Percentiles rank a stretch among this genome's conserved stretches.
Conservation (phyloP, 2,113 vertebrate species). For the Oplegnathus fasciatus region DNA sequence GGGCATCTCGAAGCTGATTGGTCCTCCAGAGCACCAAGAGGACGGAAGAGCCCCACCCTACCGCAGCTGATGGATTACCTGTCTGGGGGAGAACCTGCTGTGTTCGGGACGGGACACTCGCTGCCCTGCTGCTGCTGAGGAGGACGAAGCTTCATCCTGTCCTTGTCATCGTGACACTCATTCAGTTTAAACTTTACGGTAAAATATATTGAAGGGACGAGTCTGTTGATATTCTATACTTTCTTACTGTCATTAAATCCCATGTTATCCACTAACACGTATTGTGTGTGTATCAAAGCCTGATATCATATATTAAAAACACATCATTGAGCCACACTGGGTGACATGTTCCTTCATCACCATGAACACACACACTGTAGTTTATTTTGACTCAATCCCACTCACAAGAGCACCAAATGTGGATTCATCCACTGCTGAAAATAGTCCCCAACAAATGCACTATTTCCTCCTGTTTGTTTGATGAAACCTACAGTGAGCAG, state of each 20-base stretch:
- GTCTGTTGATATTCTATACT: too few species aligned
- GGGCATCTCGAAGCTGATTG: slow-evolving; percentile 40
- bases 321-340: too few species aligned
- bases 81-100: slow-evolving; percentile 39
- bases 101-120: slow-evolving; percentile 10
- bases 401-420: too few species aligned
- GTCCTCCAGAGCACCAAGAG: slow-evolving; percentile 15
- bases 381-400: too few species aligned
- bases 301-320: too few species aligned
- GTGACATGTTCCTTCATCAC: too few species aligned
- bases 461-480: not conserved
- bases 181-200: not conserved
- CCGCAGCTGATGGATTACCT: slow-evolving; percentile 67
- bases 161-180: not conserved
- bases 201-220: not conserved
- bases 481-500: too few species aligned
- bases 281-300: too few species aligned
- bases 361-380: too few species aligned
- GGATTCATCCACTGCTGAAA: not conserved
- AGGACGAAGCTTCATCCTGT: slow-evolving; percentile 16
- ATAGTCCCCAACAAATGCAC: not conserved
- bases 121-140: not conserved
- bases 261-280: too few species aligned
- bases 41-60: slow-evolving; percentile 8
- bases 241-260: too few species aligned